These are phyloP conservation scores for Colius striatus DNA, from an alignment of 2,113 vertebrate genomes.

Conservation along the genomic window DNA sequence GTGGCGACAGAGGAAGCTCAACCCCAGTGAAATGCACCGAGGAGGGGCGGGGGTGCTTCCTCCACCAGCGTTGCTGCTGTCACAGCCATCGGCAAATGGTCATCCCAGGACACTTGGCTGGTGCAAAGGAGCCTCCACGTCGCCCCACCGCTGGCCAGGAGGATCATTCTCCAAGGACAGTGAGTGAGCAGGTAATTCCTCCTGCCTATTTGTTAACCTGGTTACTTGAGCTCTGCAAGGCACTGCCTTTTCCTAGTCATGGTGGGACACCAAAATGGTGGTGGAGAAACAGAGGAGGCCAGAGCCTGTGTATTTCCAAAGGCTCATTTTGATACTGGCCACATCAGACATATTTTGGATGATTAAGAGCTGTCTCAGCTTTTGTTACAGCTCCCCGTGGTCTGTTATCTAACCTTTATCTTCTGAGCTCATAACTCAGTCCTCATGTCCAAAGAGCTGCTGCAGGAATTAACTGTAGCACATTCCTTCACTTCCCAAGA, in stretches of 20 bases:
- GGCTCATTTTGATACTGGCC: neutral
- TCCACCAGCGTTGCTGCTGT: neutral
- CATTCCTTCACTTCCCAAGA: neutral
- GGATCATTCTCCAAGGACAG: neutral
- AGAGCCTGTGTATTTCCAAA: neutral
- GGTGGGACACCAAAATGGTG: neutral
- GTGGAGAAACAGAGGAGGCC: neutral
- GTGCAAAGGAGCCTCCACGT: neutral
- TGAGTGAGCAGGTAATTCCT: neutral
- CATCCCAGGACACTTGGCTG: neutral
- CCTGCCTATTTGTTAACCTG: neutral
- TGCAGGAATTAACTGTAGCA: neutral
- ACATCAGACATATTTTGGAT: neutral
- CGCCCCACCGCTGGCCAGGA: neutral
- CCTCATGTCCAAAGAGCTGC: neutral
- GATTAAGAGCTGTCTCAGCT: neutral
- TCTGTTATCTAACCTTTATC: neutral
- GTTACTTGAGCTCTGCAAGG: neutral
- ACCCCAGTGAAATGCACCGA: neutral
- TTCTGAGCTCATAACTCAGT: rapidly evolving
- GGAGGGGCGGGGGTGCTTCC: neutral
- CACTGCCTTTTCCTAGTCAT: neutral
- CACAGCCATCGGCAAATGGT: neutral
- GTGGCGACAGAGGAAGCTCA: conserved; percentile 1
- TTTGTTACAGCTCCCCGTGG: neutral